Evolutionary conservation across 2,888 invertebrate genomes (phyloP), one percentile per base, ranked within the genome.

Genomic region (Drosophila koepferae): DNA sequence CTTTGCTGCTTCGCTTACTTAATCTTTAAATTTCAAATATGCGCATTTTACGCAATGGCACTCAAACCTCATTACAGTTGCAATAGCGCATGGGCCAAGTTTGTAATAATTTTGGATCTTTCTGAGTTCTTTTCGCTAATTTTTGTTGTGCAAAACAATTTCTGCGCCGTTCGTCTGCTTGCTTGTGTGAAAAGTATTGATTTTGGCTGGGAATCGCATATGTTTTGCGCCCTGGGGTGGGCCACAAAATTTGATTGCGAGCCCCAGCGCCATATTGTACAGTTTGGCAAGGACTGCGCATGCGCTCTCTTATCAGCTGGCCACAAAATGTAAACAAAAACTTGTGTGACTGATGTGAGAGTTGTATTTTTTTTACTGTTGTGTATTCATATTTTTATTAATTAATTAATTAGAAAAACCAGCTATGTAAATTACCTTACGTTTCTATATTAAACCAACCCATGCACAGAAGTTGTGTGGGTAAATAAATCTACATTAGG

Each of bases 151-250:
- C 14, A 18, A 60, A 59, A 49, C 43, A 63, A 63, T 65, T 66
- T 64, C 56, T 62, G 56, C 63, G 63, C 60, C 34, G 18, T 65
- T 38, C 14, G 56, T 56, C 76, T 68, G 55, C 40, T 63, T 56
- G 64, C 49, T 59, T 41, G 69, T 72, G 71, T 74, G 69, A 71
- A 77, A 87, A 82, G 70, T 91, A 90, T 90, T 86, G 89, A 90
- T 90, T 91, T 90, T 82, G 54, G 66, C 71, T 78, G 53, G 55
- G 61, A 69, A 63, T 77, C 81, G 66, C 89, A 91, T 90, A 90
- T 90, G 89, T 85, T 80, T 72, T 65, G 46, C 34, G 41, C 44
- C 44, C 51, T 16, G 60, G 70, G 82, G 72, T 77, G 88, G 69
- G 58, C 53, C 28, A 38, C 49, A 31, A 18, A 28, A 20, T 18